These are phyloP conservation scores for Platyscapa corneri DNA, from an alignment of 1,140 invertebrate genomes.

Conservation along the genomic window DNA sequence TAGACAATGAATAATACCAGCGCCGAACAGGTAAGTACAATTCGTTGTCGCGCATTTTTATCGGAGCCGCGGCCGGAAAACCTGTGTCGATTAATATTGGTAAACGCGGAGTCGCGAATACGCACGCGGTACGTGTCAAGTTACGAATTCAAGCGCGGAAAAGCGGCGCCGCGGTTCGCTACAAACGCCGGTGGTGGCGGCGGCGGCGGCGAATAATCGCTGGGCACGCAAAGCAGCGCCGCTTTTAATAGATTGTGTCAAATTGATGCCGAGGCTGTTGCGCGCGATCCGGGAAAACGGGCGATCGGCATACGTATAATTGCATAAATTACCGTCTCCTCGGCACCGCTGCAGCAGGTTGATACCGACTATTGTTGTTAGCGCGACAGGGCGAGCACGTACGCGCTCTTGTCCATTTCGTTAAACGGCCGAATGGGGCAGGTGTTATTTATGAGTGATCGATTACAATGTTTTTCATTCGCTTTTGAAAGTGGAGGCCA, in stretches of 20 bases:
- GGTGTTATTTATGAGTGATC: slow-evolving; percentile 41
- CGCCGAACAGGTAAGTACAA: slow-evolving; percentile 37
- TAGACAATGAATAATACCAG: slow-evolving; percentile 36
- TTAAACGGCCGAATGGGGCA: slow-evolving; percentile 8
- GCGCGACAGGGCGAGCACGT: background rate
- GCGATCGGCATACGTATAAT: slow-evolving; percentile 67
- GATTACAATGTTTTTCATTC: slow-evolving; percentile 19
- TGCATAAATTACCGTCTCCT: slow-evolving; percentile 66
- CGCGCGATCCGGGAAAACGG: slow-evolving; percentile 31
- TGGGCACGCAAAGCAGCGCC: background rate
- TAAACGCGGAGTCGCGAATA: background rate
- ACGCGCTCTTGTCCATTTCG: background rate
- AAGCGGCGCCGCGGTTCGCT: background rate
- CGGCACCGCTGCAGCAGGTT: too few species aligned
- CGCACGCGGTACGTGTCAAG: slow-evolving; percentile 29
- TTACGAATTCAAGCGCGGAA: slow-evolving; percentile 18
- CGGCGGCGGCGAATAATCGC: background rate
- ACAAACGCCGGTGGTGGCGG: too few species aligned
- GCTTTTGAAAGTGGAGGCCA: background rate
- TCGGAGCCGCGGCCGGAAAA: background rate
- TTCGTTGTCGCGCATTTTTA: slow-evolving; percentile 47
- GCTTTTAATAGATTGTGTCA: slow-evolving; percentile 62
- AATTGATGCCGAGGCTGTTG: slow-evolving; percentile 59
- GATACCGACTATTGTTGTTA: background rate
- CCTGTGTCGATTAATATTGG: slow-evolving; percentile 40